Percentiles rank a stretch among this genome's conserved stretches.
Conservation (phyloP, 2,797 vertebrate genomes). For the Parauchenoglanis ngamensis region DNA sequence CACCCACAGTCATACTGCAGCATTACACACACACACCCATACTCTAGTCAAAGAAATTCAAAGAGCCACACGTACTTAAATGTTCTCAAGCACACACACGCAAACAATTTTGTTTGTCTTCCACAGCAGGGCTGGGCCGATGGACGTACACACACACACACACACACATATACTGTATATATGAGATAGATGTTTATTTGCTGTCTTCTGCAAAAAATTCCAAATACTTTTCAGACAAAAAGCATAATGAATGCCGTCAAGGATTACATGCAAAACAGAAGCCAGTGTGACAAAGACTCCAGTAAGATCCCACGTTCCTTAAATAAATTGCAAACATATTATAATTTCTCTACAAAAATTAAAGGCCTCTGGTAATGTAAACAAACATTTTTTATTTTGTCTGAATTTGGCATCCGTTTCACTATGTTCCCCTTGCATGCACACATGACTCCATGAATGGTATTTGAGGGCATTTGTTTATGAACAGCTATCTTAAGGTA, state of each 20-base stretch:
- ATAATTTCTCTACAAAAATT: background rate
- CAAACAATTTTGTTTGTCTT: no score
- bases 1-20: conserved; percentile 37
- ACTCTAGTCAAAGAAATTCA: background rate
- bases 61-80: conserved; percentile 11
- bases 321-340: background rate
- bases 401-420: no score
- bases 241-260: background rate
- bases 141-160: no score
- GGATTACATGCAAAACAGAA: background rate
- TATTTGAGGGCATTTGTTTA: background rate
- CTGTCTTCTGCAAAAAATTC: background rate
- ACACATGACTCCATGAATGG: background rate
- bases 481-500: background rate
- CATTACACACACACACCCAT: background rate
- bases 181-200: background rate
- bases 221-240: no score
- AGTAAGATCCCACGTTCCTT: background rate
- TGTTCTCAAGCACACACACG: background rate
- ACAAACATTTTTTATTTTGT: no score
- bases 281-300: background rate
- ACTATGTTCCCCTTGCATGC: background rate
- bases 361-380: background rate
- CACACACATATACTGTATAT: no score
- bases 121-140: no score